phyloP scores from a whole-genome alignment of 2,797 vertebrate species.

The Coendou prehensilis region DNA sequence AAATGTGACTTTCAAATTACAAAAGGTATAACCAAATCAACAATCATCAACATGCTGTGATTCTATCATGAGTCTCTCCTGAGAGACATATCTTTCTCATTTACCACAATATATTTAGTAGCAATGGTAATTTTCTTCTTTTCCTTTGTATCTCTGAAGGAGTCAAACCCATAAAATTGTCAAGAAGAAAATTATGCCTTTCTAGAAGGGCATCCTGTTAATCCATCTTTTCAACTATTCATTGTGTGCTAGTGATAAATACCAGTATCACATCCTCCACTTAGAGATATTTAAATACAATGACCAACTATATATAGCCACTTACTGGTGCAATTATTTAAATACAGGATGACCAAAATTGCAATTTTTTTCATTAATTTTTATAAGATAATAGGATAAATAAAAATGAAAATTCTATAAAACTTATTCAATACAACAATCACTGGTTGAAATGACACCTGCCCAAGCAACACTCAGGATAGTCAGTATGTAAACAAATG shows the following conservation, averaged over 20 bases:
- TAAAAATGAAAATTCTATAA: not conserved
- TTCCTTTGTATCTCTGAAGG: not conserved
- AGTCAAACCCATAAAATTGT: not conserved
- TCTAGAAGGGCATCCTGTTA: not conserved
- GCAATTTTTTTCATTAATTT: not conserved
- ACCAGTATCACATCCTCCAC: not conserved
- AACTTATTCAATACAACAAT: not conserved
- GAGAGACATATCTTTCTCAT: not conserved
- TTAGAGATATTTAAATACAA: not conserved
- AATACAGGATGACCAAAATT: not conserved
- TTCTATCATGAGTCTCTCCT: not conserved
- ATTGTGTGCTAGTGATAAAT: not conserved
- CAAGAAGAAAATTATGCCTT: not conserved
- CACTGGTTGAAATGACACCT: not conserved
- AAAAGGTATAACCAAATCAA: not conserved
- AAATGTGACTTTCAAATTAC: not conserved
- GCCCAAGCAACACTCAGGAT: not conserved
- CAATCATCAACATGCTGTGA: not conserved
- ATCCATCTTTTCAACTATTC: not conserved
- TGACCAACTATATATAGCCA: not conserved
- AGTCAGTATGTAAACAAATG: not conserved
- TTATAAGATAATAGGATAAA: not conserved
- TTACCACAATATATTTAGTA: not conserved
- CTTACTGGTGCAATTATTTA: not conserved
- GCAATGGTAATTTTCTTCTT: not conserved